These are phyloP conservation scores for Euglossa dilemma DNA, from an alignment of 1,140 invertebrate genomes.

Conservation along the genomic window DNA sequence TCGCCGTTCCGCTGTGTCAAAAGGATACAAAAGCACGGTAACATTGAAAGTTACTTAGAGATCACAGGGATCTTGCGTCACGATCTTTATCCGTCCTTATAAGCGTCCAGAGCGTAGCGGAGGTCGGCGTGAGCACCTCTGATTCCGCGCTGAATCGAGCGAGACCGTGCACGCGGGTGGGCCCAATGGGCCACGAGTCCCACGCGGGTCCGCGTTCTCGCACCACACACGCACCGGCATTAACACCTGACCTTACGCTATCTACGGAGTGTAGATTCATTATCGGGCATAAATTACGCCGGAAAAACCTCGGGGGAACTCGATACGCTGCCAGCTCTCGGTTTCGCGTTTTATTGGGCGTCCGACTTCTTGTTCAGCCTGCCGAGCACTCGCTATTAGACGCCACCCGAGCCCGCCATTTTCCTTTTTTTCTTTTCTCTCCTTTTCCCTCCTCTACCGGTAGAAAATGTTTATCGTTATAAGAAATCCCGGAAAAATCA, in stretches of 20 bases:
- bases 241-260: constrained; percentile 77
- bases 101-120: background rate
- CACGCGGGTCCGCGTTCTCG: constrained; percentile 70
- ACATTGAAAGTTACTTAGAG: too few relatives aligned
- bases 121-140: constrained; percentile 49
- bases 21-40: too few relatives aligned
- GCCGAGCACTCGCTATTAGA: constrained; percentile 28
- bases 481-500: too few relatives aligned
- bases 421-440: background rate
- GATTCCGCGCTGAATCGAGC: constrained; percentile 57
- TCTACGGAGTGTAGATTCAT: constrained; percentile 75
- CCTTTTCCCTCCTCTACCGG: too few relatives aligned
- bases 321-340: constrained; percentile 59
- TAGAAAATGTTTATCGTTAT: constrained; percentile 11
- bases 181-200: constrained; percentile 72
- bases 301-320: constrained; percentile 70
- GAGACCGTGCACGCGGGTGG: constrained; percentile 70
- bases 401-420: background rate
- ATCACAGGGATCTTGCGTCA: too few relatives aligned
- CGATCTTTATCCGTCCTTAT: background rate
- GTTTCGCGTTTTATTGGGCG: constrained; percentile 60
- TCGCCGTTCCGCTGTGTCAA: too few relatives aligned
- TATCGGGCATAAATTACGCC: constrained; percentile 76
- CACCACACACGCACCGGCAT: constrained; percentile 76
- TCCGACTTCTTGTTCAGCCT: constrained; percentile 45